phyloP scores from a whole-genome alignment of 1,140 invertebrate species.

The Bombus balteatus region DNA sequence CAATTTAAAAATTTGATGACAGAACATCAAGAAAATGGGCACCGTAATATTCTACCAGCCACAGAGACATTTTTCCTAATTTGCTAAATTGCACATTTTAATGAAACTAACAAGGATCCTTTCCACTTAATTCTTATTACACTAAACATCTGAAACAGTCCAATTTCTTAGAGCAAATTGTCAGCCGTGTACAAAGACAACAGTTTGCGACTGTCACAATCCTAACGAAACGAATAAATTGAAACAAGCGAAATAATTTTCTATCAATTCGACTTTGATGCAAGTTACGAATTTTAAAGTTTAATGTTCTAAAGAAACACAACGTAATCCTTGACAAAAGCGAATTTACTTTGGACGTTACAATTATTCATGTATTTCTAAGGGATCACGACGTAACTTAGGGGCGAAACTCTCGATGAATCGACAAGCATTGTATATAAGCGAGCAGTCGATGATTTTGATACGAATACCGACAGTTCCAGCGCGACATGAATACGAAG shows the following conservation, averaged over 20 bases:
- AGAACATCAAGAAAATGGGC: too few species aligned
- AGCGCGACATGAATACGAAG: constrained; percentile 10
- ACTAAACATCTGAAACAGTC: not conserved
- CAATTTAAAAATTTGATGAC: too few species aligned
- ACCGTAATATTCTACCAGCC: too few species aligned
- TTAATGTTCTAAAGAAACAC: not conserved
- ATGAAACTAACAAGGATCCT: not conserved
- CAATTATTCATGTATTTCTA: not conserved
- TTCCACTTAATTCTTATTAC: not conserved
- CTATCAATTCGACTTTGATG: not conserved
- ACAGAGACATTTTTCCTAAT: not conserved
- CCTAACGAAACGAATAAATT: not conserved
- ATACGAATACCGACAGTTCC: not conserved
- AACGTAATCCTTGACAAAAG: not conserved
- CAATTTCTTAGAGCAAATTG: too few species aligned
- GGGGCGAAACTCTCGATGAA: not conserved
- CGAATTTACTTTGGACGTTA: not conserved
- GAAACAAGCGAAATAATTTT: not conserved
- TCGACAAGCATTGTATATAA: not conserved
- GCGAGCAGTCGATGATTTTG: not conserved
- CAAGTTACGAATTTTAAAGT: not conserved
- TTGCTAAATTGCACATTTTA: not conserved
- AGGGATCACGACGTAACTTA: not conserved
- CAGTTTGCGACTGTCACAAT: too few species aligned
- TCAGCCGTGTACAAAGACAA: not conserved